Evolutionary conservation across 2,797 vertebrate genomes (phyloP), one percentile per base, ranked within the genome.

Genomic region (Hydrocynus forskahlii): DNA sequence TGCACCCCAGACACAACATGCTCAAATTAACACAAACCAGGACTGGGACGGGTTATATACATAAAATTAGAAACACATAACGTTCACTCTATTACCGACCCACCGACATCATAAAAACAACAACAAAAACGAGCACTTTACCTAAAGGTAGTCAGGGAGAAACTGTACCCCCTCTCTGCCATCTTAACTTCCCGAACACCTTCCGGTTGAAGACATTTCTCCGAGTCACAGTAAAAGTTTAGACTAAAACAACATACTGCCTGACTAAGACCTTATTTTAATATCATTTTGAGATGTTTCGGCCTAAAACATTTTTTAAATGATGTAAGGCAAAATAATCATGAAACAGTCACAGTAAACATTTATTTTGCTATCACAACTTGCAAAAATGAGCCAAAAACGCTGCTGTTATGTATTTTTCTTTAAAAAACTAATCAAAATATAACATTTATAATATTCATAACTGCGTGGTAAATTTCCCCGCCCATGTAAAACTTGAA

Each of bases 141-240:
- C 97, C 98, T 99, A 91, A 99, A 98, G 16, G 97, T 99, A 81
- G 97, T 99, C 76, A 99, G 95, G 10, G 97, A 99, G 87, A 99
- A 99, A 91, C 97, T 99, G 83, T 99, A 99, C 0, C 97, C 97
- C 1, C 97, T 95, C 85, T 99, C 97, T 92, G 97, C 97, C 97
- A 99, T 99, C 79, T 87, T 85, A 68, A 9, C n/a, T 45, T 29
- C 64, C 13, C 2, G 63, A 60, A 77, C 35, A 71, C 79, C 60
- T 79, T 29, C 79, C 77, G 81, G 62, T 19, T 43, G 21, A 63
- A 29, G 9, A 14, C 43, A 16, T 23, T 29, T n/a, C 7, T 25
- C 0, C 7, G 3, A 62, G 12, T 17, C 62, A 64, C 35, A 64
- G 8, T 64, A 64, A 64, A 64, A 38, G 62, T 29, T 29, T 23